These are phyloP conservation scores for Otocyon megalotis DNA, from an alignment of 2,113 vertebrate species.

Conservation along the genomic window DNA sequence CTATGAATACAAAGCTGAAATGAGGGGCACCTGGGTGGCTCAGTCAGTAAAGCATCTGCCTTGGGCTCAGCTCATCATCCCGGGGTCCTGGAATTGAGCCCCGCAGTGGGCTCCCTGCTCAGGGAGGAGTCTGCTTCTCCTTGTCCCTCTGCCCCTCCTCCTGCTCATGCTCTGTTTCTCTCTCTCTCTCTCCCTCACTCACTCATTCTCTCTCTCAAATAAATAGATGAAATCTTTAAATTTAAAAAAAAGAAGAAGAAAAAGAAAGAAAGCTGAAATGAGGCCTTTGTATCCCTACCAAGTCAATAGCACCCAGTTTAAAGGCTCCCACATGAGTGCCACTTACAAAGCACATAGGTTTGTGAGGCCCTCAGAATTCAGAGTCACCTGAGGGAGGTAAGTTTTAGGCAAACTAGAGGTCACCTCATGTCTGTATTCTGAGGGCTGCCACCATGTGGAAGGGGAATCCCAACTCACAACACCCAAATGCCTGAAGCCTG, in stretches of 20 bases:
- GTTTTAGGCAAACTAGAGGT: not conserved
- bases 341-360: not conserved
- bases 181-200: too few species aligned
- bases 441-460: not conserved
- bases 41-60: too few species aligned
- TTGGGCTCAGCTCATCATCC: too few species aligned
- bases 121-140: too few species aligned
- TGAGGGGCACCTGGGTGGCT: not conserved
- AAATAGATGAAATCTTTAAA: too few species aligned
- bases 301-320: not conserved
- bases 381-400: not conserved
- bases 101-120: too few species aligned
- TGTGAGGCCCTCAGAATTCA: not conserved
- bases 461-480: not conserved
- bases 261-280: not conserved
- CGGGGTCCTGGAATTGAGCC: too few species aligned
- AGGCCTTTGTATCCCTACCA: not conserved
- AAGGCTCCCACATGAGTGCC: not conserved
- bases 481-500: not conserved
- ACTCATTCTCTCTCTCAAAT: too few species aligned
- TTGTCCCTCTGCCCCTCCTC: too few species aligned
- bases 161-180: too few species aligned
- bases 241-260: too few species aligned
- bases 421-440: not conserved
- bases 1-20: conserved; percentile 28